A percentile compares a stretch with the other conserved stretches of the same genome.
Evolutionary conservation across 2,113 vertebrate species (phyloP).

Genomic region (Atlantisia rogersi): DNA sequence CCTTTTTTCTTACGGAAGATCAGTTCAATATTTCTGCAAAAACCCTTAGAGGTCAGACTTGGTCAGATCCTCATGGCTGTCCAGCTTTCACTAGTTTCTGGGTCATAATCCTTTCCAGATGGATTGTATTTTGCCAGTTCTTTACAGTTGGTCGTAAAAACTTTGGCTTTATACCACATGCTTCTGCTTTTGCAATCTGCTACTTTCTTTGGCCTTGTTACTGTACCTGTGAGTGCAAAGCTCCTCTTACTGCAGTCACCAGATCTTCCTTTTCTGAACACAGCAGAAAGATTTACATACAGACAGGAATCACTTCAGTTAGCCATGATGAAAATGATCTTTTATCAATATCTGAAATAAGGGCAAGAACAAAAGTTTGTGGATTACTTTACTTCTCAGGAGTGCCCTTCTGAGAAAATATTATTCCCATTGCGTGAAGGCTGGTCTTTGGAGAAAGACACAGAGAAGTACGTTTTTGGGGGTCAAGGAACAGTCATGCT

Average conservation of each 20-base stretch:
- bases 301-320: background rate
- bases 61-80: background rate
- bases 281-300: background rate
- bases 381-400: background rate
- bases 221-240: constrained; percentile 1
- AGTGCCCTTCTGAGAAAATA: background rate
- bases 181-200: constrained; percentile 50
- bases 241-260: background rate
- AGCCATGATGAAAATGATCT: background rate
- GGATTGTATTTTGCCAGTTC: constrained; percentile 25
- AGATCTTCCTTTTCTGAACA: background rate
- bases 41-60: background rate
- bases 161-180: background rate
- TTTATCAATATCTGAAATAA: background rate
- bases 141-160: constrained; percentile 13
- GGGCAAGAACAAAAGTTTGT: background rate
- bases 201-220: constrained; percentile 18
- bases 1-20: background rate
- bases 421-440: background rate
- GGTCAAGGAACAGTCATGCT: background rate
- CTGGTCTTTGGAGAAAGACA: background rate
- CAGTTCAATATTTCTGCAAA: background rate
- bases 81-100: constrained; percentile 46
- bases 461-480: background rate
- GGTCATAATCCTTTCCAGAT: constrained; percentile 61